These are phyloP conservation scores for Tribolium freemani DNA, from an alignment of 2,888 invertebrate species.

Conservation along the genomic window DNA sequence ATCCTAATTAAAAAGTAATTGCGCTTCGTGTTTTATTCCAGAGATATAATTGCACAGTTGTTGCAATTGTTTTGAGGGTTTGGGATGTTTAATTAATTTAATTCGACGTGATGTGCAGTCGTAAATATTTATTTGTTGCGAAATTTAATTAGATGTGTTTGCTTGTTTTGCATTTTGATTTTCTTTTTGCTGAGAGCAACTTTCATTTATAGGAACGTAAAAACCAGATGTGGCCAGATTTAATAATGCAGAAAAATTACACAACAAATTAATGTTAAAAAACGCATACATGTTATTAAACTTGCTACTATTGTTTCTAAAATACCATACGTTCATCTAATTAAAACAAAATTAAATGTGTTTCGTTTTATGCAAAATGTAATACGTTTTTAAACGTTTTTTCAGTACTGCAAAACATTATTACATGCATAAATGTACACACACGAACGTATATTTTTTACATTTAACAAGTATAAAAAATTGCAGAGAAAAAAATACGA, in stretches of 20 bases:
- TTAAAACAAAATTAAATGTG: no score
- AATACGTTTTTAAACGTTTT: no score
- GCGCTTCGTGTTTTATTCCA: neutral
- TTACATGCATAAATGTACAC: no score
- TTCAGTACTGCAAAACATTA: no score
- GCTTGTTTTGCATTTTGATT: neutral
- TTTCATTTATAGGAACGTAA: neutral
- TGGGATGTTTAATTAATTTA: neutral
- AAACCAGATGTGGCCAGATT: neutral
- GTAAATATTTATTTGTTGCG: neutral
- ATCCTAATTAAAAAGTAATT: slow-evolving; percentile 21
- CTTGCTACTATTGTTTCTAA: no score
- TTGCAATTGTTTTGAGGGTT: neutral
- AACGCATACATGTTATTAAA: no score
- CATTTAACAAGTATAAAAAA: no score
- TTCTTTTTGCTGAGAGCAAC: neutral
- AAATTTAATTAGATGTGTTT: neutral
- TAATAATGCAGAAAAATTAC: neutral
- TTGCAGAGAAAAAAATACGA: no score
- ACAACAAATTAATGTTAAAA: neutral
- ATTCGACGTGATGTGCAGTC: neutral
- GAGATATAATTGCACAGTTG: neutral
- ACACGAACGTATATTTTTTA: no score
- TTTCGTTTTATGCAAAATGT: no score
- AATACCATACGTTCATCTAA: no score